Conservation (phyloP, 2,888 invertebrate species). For the Microchrysa polita region DNA sequence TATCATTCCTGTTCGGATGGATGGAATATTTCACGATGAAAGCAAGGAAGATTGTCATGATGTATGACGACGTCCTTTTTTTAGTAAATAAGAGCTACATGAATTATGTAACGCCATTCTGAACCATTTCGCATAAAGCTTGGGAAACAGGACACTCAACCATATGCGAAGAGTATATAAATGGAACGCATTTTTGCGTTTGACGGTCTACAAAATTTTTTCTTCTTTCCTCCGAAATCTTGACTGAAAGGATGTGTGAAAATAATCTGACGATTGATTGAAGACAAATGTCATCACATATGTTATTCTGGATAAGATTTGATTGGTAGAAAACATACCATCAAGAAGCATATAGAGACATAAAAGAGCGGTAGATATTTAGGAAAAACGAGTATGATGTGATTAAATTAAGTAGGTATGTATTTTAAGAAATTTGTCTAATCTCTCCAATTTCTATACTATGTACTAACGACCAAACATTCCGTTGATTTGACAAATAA, state of each 20-base stretch:
- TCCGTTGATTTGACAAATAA: too few species aligned
- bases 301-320: too few species aligned
- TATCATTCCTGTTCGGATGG: conserved; percentile 42
- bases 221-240: background rate
- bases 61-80: background rate
- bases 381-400: too few species aligned
- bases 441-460: too few species aligned
- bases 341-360: too few species aligned
- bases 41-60: background rate
- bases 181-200: conserved; percentile 16
- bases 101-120: conserved; percentile 28
- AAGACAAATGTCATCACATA: too few species aligned
- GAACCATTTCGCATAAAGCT: background rate
- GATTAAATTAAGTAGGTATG: too few species aligned
- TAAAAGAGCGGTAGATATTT: too few species aligned
- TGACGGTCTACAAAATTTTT: conserved; percentile 12
- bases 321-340: too few species aligned
- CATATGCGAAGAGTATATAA: conserved; percentile 12
- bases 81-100: background rate
- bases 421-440: too few species aligned
- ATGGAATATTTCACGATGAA: conserved; percentile 18
- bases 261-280: conserved; percentile 4
- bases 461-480: too few species aligned
- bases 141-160: conserved; percentile 12
- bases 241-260: background rate